phyloP scores from a whole-genome alignment of 2,888 invertebrate genomes.

The Hirtodrosophila duncani region DNA sequence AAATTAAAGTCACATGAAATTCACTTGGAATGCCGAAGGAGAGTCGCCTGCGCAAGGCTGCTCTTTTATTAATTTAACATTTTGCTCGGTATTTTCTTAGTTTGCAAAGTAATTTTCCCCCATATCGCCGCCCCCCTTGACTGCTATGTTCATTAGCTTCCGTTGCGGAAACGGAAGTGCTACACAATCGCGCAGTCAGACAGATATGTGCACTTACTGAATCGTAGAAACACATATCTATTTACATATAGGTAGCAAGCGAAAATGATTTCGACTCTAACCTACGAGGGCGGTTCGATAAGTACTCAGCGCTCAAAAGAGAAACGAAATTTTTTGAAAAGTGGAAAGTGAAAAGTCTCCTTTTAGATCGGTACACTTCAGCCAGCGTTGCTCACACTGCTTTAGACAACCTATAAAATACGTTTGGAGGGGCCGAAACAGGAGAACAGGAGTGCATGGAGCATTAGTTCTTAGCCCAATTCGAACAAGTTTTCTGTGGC shows the following conservation, averaged over 20 bases:
- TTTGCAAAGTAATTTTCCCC: constrained; percentile 43
- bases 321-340: too few species aligned
- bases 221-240: constrained; percentile 15
- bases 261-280: too few species aligned
- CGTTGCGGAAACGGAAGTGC: constrained; percentile 67
- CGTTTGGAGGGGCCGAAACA: too few species aligned
- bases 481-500: too few species aligned
- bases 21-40: constrained; percentile 39
- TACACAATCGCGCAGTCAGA: constrained; percentile 69
- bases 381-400: too few species aligned
- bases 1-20: constrained; percentile 59
- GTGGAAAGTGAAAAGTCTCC: too few species aligned
- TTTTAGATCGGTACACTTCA: too few species aligned
- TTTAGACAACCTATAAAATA: too few species aligned
- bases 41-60: constrained; percentile 10
- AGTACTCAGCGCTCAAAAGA: too few species aligned
- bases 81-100: constrained; percentile 52
- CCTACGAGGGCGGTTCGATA: too few species aligned
- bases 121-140: constrained; percentile 24
- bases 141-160: constrained; percentile 64
- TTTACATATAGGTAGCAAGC: background rate
- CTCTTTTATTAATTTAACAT: constrained; percentile 60
- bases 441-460: too few species aligned
- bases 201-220: constrained; percentile 42
- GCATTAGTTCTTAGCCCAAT: too few species aligned